phyloP scores from a whole-genome alignment of 2,888 invertebrate species.

The Polydrusus cervinus region DNA sequence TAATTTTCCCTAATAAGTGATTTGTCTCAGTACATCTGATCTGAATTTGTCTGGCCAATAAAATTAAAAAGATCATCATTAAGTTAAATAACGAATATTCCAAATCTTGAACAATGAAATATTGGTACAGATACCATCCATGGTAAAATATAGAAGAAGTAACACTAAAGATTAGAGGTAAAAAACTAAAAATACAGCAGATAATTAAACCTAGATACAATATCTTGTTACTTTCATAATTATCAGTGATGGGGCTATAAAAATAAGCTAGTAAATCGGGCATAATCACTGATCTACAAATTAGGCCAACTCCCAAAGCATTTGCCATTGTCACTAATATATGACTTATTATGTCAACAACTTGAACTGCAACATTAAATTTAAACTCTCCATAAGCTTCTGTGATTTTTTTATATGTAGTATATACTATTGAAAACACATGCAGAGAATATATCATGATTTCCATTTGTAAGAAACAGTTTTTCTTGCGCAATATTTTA shows the following conservation, averaged over 20 bases:
- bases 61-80: too few relatives aligned
- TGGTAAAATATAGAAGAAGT: neutral
- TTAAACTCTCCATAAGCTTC: neutral
- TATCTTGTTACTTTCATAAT: neutral
- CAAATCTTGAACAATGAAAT: neutral
- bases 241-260: neutral
- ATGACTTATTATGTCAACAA: neutral
- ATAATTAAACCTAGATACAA: neutral
- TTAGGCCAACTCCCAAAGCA: neutral
- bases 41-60: too few relatives aligned
- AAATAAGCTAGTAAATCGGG: neutral
- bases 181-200: neutral
- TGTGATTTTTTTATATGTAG: neutral
- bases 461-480: neutral
- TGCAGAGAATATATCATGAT: neutral
- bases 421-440: neutral
- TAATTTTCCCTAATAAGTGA: too few relatives aligned
- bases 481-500: neutral
- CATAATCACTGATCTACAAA: neutral
- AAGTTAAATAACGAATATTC: conserved; percentile 1
- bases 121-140: neutral
- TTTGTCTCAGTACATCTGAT: too few relatives aligned
- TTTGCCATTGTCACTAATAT: neutral
- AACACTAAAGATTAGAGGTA: neutral
- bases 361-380: neutral